Base-by-base conservation (phyloP, 2,888 invertebrate species). In the Macropis europaea region DNA sequence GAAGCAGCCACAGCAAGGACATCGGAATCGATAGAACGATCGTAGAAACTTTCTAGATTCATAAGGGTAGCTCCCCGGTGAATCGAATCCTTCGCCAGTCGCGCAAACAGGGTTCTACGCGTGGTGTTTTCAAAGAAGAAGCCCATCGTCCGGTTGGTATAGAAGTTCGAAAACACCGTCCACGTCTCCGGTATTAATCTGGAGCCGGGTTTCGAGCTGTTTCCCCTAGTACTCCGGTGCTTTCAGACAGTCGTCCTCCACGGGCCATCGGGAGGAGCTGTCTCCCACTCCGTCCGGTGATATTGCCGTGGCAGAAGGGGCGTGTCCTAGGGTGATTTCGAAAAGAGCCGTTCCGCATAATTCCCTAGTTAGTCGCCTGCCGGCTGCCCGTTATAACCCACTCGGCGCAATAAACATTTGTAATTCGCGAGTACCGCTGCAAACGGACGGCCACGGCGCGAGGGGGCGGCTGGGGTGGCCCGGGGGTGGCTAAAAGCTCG, bases 361-460 rank as follows among this genome's bases (percentile, higher is more conserved):
- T 82, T 81, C 67, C 64, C 69, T 68, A 73, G 77, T 81, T 79
- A 82, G 79, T 77, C 69, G 69, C 57, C 71, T 71, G 69, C 80
- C 71, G 70, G 78, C 57, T 80, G 78, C 73, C 68, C 70, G 72
- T 79, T 82, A 77, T 77, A 81, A 82, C 61, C 70, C 67, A 61
- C 77, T 77, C 68, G 60, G 61, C 30, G 81, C 72, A 74, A 76
- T 82, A 81, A 82, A 79, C 81, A 82, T 82, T 82, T 79, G 82
- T 76, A 82, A 82, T 82, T 81, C 70, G 73, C 75, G 59, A 70
- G 68, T 60, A 40, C 62, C 64, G 70, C 26, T 38, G 63, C 45
- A n/a, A 47, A 45, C 43, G 36, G 32, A 26, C 19, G 36, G 17
- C 17, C n/a, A 28, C 30, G 43, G 4, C 19, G 40, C 6, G 50